phyloP scores from a whole-genome alignment of 2,888 invertebrate species.

The Pantelozetes paolii region DNA sequence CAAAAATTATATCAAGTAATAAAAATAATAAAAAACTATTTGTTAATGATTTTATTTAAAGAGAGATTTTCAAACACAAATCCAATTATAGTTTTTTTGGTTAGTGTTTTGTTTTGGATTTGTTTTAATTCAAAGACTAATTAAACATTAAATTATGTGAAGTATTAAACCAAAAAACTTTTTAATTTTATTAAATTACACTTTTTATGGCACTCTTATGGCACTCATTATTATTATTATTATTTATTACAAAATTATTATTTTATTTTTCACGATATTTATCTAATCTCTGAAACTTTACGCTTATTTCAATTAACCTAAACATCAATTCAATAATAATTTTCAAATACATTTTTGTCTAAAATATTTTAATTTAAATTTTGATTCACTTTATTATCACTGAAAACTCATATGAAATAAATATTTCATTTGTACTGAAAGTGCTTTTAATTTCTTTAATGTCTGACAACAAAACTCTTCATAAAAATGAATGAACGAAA shows the following conservation, averaged over 20 bases:
- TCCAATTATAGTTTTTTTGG: neutral
- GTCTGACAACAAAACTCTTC: too few relatives aligned
- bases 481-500: too few relatives aligned
- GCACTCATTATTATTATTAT: neutral
- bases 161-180: neutral
- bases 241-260: neutral
- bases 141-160: neutral
- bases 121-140: constrained; percentile 5
- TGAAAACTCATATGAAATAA: neutral
- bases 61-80: neutral
- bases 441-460: too few relatives aligned
- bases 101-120: neutral
- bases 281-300: too few relatives aligned
- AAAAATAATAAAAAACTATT: too few relatives aligned
- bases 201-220: neutral
- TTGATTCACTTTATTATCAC: too few relatives aligned
- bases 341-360: neutral
- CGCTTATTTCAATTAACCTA: neutral
- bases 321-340: neutral
- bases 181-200: constrained; percentile 6
- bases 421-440: neutral
- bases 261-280: neutral
- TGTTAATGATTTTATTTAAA: neutral
- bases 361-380: neutral
- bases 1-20: neutral